Conservation (phyloP, 1,140 invertebrate species). For the Mactra quadrangularis region DNA sequence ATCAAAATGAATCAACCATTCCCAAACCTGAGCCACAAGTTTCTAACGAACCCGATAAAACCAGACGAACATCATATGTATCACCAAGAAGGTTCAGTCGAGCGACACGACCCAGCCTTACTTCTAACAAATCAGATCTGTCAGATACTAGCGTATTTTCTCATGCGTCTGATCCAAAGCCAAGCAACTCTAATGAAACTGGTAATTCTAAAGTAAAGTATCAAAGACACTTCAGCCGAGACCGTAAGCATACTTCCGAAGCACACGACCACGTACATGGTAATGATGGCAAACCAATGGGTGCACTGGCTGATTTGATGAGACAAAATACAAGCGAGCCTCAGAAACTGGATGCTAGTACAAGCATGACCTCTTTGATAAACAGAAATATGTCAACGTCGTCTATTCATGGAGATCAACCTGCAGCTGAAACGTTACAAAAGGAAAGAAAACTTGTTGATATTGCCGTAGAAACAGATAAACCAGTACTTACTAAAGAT, state of each 20-base stretch:
- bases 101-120: slow-evolving; percentile 33
- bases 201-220: background rate
- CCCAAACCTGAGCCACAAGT: background rate
- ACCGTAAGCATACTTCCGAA: background rate
- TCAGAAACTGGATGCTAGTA: slow-evolving; percentile 22
- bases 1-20: slow-evolving; percentile 6
- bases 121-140: slow-evolving; percentile 30
- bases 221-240: slow-evolving; percentile 21
- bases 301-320: background rate
- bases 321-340: background rate
- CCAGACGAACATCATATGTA: slow-evolving; percentile 11
- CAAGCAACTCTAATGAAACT: background rate
- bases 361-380: slow-evolving; percentile 9
- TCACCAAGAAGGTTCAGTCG: slow-evolving; percentile 54
- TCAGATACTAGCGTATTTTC: background rate
- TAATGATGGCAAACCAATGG: no score
- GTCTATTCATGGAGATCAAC: no score
- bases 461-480: no score
- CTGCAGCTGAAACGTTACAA: no score
- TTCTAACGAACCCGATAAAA: background rate
- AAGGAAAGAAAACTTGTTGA: no score
- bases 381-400: background rate
- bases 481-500: no score
- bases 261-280: no score
- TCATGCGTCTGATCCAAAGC: background rate